A percentile compares a stretch with the other conserved stretches of the same genome.
phyloP scores from a whole-genome alignment of 2,888 invertebrate species.

The Pterobdella sp. region DNA sequence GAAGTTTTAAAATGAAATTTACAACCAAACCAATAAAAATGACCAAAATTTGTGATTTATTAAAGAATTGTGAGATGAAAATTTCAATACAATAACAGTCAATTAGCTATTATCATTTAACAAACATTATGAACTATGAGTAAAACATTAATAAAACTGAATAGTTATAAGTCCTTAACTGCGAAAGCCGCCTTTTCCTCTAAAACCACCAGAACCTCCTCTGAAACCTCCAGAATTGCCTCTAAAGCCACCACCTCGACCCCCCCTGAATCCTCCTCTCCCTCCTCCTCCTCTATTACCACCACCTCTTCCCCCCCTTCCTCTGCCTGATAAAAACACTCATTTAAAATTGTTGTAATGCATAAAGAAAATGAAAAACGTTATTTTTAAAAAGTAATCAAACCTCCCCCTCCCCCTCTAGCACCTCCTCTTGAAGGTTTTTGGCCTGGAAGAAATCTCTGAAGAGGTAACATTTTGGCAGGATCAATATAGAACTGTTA shows the following conservation, averaged over 20 bases:
- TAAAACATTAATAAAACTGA: no score
- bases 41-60: no score
- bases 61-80: no score
- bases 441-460: constrained; percentile 3
- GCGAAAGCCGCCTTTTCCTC: constrained; percentile 10
- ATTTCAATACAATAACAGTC: no score
- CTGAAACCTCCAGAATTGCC: background rate
- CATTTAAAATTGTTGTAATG: background rate
- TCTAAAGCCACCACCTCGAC: background rate
- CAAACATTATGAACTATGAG: no score
- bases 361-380: background rate
- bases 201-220: constrained; percentile 6
- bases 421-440: background rate
- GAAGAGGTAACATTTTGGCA: constrained; percentile 7
- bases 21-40: no score
- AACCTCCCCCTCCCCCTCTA: background rate
- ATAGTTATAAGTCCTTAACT: no score
- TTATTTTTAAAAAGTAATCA: background rate
- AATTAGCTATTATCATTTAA: no score
- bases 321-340: background rate
- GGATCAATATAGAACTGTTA: constrained; percentile 10
- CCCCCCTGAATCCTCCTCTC: constrained; percentile 1
- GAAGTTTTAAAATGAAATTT: no score
- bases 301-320: background rate
- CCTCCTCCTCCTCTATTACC: background rate